Percentiles rank a stretch among this genome's conserved stretches.
phyloP scores from a whole-genome alignment of 2,113 vertebrate species.

The Daphoenositta chrysoptera region DNA sequence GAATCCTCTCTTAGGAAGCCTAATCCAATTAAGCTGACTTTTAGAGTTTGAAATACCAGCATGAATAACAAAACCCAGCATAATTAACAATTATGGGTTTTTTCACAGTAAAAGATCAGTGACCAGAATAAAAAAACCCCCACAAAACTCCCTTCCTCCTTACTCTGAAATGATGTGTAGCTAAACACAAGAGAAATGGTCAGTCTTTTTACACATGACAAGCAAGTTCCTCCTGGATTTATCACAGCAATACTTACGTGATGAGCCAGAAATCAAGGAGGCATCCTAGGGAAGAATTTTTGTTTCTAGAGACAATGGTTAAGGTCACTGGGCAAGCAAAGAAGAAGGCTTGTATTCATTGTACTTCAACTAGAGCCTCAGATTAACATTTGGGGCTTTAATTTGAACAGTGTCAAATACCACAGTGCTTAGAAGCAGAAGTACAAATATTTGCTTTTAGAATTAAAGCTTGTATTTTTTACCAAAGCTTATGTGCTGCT shows the following conservation, averaged over 20 bases:
- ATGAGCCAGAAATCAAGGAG: background rate
- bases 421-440: slow-evolving; percentile 26
- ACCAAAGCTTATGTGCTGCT: background rate
- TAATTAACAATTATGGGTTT: background rate
- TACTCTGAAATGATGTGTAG: background rate
- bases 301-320: background rate
- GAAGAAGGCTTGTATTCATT: background rate
- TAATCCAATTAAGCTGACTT: background rate
- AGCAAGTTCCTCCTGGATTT: background rate
- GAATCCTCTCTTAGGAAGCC: background rate
- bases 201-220: background rate
- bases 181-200: background rate
- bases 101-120: background rate
- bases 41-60: background rate
- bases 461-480: slow-evolving; percentile 20
- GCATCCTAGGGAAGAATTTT: background rate
- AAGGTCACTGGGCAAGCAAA: slow-evolving; percentile 29
- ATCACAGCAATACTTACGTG: background rate
- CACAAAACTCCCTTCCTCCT: background rate
- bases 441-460: slow-evolving; percentile 47
- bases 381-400: slow-evolving; percentile 42
- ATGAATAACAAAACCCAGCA: background rate
- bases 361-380: background rate
- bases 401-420: slow-evolving; percentile 30
- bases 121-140: background rate